Conservation (phyloP, 2,797 vertebrate genomes). For the Urophycis tenuis region DNA sequence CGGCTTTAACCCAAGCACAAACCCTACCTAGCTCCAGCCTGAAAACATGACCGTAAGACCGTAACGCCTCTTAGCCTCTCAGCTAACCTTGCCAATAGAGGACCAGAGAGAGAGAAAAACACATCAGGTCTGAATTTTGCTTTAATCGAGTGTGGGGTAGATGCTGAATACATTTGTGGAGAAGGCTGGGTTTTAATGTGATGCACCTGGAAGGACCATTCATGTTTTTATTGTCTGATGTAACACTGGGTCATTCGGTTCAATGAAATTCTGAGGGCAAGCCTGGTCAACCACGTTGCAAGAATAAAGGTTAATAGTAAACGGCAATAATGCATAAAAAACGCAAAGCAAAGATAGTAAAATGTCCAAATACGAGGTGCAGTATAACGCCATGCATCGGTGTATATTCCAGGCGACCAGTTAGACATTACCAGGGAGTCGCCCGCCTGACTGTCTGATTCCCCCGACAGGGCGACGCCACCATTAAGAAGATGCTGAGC, state of each 20-base stretch:
- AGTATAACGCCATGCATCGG: not conserved
- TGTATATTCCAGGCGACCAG: not conserved
- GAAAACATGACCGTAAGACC: not conserved
- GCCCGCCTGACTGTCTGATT: not conserved
- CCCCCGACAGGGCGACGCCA: slow-evolving; percentile 85
- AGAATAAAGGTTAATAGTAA: not conserved
- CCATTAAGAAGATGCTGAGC: slow-evolving; percentile 91
- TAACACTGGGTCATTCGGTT: not conserved
- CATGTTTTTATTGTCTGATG: not conserved
- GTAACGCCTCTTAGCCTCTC: too few species aligned
- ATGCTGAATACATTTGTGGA: not conserved
- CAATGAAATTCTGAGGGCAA: not conserved
- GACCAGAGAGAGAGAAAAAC: too few species aligned
- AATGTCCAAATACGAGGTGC: not conserved
- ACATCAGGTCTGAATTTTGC: too few species aligned
- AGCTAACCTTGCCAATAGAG: too few species aligned
- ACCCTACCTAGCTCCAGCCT: not conserved
- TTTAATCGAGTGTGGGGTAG: not conserved
- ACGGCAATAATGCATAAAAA: not conserved
- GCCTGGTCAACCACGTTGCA: not conserved
- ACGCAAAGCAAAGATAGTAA: not conserved
- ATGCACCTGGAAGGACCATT: not conserved
- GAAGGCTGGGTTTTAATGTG: not conserved
- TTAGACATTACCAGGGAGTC: not conserved
- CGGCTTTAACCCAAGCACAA: not conserved